Conservation (phyloP, 2,888 invertebrate genomes). For the Liodrosophila aerea region DNA sequence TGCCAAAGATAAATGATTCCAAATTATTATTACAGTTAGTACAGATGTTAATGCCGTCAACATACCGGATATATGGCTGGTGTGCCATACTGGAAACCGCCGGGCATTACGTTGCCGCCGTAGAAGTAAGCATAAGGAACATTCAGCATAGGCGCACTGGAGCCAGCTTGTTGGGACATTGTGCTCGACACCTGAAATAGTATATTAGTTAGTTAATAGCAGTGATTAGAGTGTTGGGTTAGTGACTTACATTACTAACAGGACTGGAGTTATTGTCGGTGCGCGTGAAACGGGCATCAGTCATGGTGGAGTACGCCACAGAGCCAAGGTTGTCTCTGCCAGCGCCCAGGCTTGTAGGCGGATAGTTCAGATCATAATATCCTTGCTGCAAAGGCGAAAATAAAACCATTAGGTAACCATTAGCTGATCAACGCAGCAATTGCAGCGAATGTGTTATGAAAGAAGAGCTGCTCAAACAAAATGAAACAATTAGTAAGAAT, state of each 20-base stretch:
- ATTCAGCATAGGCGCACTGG: slow-evolving; percentile 82
- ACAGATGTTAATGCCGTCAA: too few relatives aligned
- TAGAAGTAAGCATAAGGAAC: slow-evolving; percentile 86
- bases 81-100: slow-evolving; percentile 88
- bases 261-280: slow-evolving; percentile 92
- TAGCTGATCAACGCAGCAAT: too few relatives aligned
- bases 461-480: slow-evolving; percentile 15
- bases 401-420: slow-evolving; percentile 14
- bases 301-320: slow-evolving; percentile 87
- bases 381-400: slow-evolving; percentile 74
- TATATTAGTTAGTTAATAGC: background rate
- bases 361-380: slow-evolving; percentile 90
- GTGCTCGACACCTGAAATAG: slow-evolving; percentile 86
- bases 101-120: slow-evolving; percentile 87
- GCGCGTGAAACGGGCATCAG: slow-evolving; percentile 87
- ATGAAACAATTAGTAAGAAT: slow-evolving; percentile 12
- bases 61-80: slow-evolving; percentile 87
- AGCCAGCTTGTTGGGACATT: slow-evolving; percentile 86
- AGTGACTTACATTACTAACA: slow-evolving; percentile 82
- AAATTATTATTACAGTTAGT: background rate
- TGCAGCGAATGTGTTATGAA: slow-evolving; percentile 14
- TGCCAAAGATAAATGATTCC: slow-evolving; percentile 30
- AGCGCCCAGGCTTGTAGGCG: slow-evolving; percentile 88
- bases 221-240: too few relatives aligned
- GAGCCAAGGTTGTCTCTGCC: slow-evolving; percentile 86